Evolutionary conservation across 2,888 invertebrate species (phyloP), one percentile per base, ranked within the genome.

Genomic region (Cabera pusaria): DNA sequence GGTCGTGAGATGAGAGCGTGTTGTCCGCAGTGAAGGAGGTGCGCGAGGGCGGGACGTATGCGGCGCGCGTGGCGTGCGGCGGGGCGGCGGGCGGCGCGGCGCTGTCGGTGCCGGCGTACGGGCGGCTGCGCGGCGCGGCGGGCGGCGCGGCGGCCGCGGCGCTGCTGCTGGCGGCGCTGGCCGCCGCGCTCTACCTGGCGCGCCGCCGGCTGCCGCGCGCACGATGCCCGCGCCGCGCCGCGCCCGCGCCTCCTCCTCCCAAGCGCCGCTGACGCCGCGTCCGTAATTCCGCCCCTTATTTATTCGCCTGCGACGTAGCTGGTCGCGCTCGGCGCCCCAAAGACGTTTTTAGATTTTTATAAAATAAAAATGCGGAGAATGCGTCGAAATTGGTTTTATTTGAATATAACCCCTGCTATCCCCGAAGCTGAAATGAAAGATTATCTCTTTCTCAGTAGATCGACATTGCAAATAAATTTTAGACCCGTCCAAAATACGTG

Each of bases 41-140:
- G 51, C 91, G 92, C 55, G 95, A 95, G 64, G 95, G 95, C 51
- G 91, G 89, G 56, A 90, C 87, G 31, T 96, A 96, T 72, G 90
- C 91, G 60, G 93, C 96, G 62, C 93, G 94, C 76, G 94, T 97
- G 40, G 73, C 91, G 44, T 93, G 96, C 72, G 91, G 91, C 43
- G 93, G 96, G 71, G 91, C 91, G 58, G 93, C 96, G 62, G 93
- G 93, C 77, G 94, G 96, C 10, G 40, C 73, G 91, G 44, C 93
- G 95, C 61, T 92, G 92, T 92, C 25, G 92, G 93, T 95, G 56
- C 95, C 95, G 22, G 91, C 92, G 28, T 94, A 93, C 72, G 90
- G 92, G 47, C 92, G 93, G 41, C 91, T 94, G 72, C 91, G 93
- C 36, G 93, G 93, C 14, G 91, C 93, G 49, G 93, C 94, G 17